Conservation (phyloP, 2,888 invertebrate genomes). For the Linnaemya tessellans region DNA sequence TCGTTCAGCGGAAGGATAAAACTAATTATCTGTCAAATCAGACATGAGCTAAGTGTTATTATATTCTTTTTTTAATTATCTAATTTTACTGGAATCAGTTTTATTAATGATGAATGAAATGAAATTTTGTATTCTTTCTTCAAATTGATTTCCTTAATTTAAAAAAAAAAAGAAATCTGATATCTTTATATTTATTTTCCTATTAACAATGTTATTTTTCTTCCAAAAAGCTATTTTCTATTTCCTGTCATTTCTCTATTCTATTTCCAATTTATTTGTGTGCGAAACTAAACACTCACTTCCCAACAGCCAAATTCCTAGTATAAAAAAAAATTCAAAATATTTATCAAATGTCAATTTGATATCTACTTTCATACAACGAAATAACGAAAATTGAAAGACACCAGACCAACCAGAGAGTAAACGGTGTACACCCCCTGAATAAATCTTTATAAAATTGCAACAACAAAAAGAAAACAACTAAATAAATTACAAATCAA, state of each 20-base stretch:
- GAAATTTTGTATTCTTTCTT: too few relatives aligned
- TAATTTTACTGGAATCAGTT: too few relatives aligned
- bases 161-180: too few relatives aligned
- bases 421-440: neutral
- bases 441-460: conserved; percentile 59
- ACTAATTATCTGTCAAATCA: too few relatives aligned
- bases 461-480: neutral
- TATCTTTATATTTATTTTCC: too few relatives aligned
- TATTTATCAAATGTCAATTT: conserved; percentile 62
- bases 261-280: conserved; percentile 35
- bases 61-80: too few relatives aligned
- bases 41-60: too few relatives aligned
- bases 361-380: conserved; percentile 14
- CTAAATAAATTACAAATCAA: conserved; percentile 64
- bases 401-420: neutral
- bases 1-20: too few relatives aligned
- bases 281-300: conserved; percentile 14
- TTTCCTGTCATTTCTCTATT: conserved; percentile 45
- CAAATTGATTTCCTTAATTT: too few relatives aligned
- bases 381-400: conserved; percentile 14
- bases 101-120: too few relatives aligned
- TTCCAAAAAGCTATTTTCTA: neutral
- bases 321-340: conserved; percentile 35
- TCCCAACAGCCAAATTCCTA: conserved; percentile 8
- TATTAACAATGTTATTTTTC: neutral